Evolutionary conservation across 2,113 vertebrate species (phyloP).

Genomic region (Cyprinodon variegatus): DNA sequence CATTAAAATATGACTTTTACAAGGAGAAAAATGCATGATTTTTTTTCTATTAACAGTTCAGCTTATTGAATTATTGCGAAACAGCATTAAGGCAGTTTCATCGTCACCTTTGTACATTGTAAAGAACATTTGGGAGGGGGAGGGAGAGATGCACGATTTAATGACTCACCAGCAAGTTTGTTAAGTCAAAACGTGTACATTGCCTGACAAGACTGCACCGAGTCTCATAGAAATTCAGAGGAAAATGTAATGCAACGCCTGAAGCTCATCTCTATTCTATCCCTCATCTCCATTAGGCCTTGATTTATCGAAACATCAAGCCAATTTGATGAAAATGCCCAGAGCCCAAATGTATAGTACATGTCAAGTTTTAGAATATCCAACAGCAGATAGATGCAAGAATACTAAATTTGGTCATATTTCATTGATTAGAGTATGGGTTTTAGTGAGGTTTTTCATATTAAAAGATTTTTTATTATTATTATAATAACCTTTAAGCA

Average conservation of each 20-base stretch:
- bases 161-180: conserved; percentile 63
- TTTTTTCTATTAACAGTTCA: not conserved
- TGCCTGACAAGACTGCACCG: conserved; percentile 39
- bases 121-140: conserved; percentile 30
- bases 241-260: conserved; percentile 5
- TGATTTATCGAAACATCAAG: conserved; percentile 2
- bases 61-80: not conserved
- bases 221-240: conserved; percentile 30
- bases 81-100: not conserved
- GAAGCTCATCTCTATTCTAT: conserved; percentile 19
- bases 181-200: conserved; percentile 54
- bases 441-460: too few relatives aligned
- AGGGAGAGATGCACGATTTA: conserved; percentile 21
- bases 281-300: conserved; percentile 22
- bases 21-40: not conserved
- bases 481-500: too few relatives aligned
- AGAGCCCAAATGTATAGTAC: too few relatives aligned
- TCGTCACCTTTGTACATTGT: conserved; percentile 39
- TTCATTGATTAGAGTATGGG: not conserved
- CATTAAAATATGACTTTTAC: not conserved
- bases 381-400: not conserved
- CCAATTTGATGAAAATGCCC: not conserved
- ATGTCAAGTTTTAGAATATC: not conserved
- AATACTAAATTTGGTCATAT: not conserved
- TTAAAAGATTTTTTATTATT: too few relatives aligned